Percentiles rank a stretch among this genome's conserved stretches.
These are phyloP conservation scores for Myotis davidii DNA, from an alignment of 2,113 vertebrate genomes.

Conservation along the genomic window DNA sequence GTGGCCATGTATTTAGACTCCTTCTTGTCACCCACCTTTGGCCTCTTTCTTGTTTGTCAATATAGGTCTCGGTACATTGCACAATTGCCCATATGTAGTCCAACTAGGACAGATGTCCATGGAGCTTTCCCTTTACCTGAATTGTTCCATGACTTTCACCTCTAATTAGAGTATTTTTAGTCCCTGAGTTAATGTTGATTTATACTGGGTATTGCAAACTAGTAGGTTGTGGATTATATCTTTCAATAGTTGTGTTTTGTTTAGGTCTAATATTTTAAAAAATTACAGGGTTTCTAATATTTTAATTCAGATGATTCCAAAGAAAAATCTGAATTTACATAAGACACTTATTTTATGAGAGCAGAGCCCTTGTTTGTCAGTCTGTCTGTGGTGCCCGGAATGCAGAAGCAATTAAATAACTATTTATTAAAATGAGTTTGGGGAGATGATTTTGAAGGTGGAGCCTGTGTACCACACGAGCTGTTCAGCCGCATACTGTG, in stretches of 20 bases:
- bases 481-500: neutral
- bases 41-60: neutral
- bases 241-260: neutral
- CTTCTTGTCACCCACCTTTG: neutral
- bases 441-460: neutral
- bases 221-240: neutral
- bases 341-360: neutral
- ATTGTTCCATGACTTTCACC: neutral
- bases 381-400: neutral
- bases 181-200: neutral
- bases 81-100: neutral
- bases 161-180: neutral
- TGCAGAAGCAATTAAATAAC: neutral
- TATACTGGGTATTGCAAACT: neutral
- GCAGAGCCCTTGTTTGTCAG: neutral
- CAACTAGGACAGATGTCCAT: too few species aligned
- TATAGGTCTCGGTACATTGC: neutral
- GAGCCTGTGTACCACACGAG: neutral
- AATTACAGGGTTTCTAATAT: neutral
- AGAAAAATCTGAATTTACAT: neutral
- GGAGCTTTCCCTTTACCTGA: neutral
- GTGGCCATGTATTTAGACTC: neutral
- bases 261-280: neutral
- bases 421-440: neutral
- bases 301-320: constrained; percentile 6